These are phyloP conservation scores for Gambusia yucatana DNA, from an alignment of 2,797 vertebrate species.

Conservation along the genomic window DNA sequence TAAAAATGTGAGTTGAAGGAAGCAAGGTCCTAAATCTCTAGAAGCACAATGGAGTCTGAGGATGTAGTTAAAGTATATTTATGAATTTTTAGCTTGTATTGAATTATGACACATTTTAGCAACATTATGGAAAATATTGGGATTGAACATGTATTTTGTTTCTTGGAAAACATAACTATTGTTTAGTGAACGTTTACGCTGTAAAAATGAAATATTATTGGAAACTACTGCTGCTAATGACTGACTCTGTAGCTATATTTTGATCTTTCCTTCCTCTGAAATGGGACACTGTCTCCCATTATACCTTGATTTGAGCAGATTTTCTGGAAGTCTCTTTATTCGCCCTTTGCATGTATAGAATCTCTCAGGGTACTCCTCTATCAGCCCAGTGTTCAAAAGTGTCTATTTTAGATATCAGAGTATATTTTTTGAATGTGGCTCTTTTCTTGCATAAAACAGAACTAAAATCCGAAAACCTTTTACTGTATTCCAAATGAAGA, in stretches of 20 bases:
- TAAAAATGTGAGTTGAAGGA: slow-evolving; percentile 58
- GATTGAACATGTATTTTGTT: not conserved
- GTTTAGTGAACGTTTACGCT: slow-evolving; percentile 67
- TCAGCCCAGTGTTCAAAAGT: not conserved
- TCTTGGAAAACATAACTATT: slow-evolving; percentile 49
- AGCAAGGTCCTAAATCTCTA: slow-evolving; percentile 30
- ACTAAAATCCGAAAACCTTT: not conserved
- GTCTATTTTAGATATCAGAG: not conserved
- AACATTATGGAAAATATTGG: not conserved
- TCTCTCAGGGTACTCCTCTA: not conserved
- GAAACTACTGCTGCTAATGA: slow-evolving; percentile 75
- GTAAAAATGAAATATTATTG: slow-evolving; percentile 60
- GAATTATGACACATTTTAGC: slow-evolving; percentile 13
- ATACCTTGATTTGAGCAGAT: not conserved
- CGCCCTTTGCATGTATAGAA: not conserved
- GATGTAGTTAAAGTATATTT: slow-evolving; percentile 12
- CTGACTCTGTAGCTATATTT: slow-evolving; percentile 70
- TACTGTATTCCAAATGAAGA: too few species aligned
- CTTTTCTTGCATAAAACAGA: not conserved
- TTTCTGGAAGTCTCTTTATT: not conserved
- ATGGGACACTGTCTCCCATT: slow-evolving; percentile 26
- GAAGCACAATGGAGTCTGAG: slow-evolving; percentile 28
- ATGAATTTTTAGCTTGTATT: slow-evolving; percentile 24
- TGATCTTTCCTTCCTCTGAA: slow-evolving; percentile 65
- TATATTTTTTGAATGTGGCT: not conserved